Evolutionary conservation across 1,140 invertebrate genomes (phyloP), one percentile per base, ranked within the genome.

Genomic region (Drosophila miranda): DNA sequence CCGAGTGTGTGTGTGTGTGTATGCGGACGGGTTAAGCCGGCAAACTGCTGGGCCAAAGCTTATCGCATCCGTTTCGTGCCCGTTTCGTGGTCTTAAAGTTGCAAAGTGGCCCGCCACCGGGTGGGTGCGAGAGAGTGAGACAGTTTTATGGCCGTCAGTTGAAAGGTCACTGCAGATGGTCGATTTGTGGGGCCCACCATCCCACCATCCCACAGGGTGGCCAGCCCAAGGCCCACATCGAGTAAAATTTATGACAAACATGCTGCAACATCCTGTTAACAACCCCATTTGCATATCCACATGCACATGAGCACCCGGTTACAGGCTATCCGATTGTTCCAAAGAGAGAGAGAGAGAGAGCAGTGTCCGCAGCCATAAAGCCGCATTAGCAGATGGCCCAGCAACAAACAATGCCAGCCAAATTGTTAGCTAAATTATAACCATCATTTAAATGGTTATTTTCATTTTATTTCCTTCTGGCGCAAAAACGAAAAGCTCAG

Each of bases 91-190:
- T 60, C 68, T 80, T 86, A 34, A 71, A 72, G 66, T 55, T 82
- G 69, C 60, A 86, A 86, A 86, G 82, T 82, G 84, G 82, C 62
- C 74, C 57, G 4, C 13, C 46, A 28, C 11, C 11, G 34, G 34
- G n/a, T 8, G 41, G n/a, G n/a, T 9, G 16, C 41, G 6, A 7
- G 38, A 9, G 6, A 44, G 43, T 57, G 74, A 42, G 78, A 76
- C 78, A 86, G 77, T 78, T 86, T 86, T 86, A 86, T 86, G 74
- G 81, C 28, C 64, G 60, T 21, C 77, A 78, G 81, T 86, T 86
- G 82, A 86, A 87, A 86, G 82, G 81, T 86, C 81, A 86, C 73
- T 77, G 82, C 81, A 86, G 78, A 86, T 87, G 81, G 77, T 64
- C 72, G 80, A 84, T 86, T 84, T 84, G 80, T 80, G 72, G 55